Evolutionary conservation across 2,113 vertebrate species (phyloP), one percentile per base, ranked within the genome.

Genomic region (Petrocephalus microphthalmus): DNA sequence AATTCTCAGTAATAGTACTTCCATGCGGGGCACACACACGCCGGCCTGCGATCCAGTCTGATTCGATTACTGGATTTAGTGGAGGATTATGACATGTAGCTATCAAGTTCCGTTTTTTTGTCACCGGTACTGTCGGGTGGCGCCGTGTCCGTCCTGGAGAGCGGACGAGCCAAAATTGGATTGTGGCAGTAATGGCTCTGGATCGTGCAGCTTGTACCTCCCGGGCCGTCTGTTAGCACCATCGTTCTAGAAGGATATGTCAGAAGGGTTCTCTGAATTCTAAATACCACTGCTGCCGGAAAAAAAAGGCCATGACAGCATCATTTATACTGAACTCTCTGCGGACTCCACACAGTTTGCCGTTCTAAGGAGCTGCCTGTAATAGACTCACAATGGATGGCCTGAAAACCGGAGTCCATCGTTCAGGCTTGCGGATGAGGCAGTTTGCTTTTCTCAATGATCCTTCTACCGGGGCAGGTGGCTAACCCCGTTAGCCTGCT

Each of bases 251-350:
- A 84, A 51, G 81, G 47, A 51, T 25, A 25, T 51, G 47, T 84
- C 47, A 49, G 42, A 84, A 13, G 81, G 37, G 81, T 85, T 17
- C 49, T 17, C 84, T 54, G 84, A 85, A 54, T n/a, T 29, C 51
- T 54, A 53, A 85, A 85, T 17, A 85, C 13, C 51, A 6, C 51
- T 0, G 22, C 94, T 94, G 94, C 93, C 93, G 94, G 92, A 93
- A 94, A 95, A 93, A 94, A 94, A 94, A 94, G 91, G 89, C 93
- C 92, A 94, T 94, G 92, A 93, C 93, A 92, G 92, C 57, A 78
- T 52, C 22, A 52, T 87, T 87, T 87, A 52, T 33, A 74, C 87
- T 87, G 57, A 87, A 15, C 64, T 87, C 84, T 53, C 19, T 19
- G 2, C 37, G 45, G 47, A 52, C 47, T 33, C 64, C 8, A 15